Percentiles rank a stretch among this genome's conserved stretches.
These are phyloP conservation scores for Coreius guichenoti DNA, from an alignment of 2,797 vertebrate species.

Conservation along the genomic window DNA sequence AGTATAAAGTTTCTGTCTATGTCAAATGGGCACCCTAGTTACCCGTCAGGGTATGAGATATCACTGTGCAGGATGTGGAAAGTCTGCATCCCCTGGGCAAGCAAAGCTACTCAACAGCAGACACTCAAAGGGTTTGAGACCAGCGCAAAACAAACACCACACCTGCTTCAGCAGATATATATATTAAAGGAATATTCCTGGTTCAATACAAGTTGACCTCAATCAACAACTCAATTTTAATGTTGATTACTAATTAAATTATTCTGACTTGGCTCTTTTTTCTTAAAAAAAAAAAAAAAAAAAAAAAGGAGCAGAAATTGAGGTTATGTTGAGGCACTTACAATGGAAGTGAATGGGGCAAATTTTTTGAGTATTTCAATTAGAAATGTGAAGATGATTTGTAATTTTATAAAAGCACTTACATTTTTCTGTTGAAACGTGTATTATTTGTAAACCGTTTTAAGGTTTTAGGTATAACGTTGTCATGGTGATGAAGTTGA, in stretches of 20 bases:
- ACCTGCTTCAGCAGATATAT: background rate
- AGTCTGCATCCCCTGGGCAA: slow-evolving; percentile 51
- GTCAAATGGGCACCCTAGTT: slow-evolving; percentile 50
- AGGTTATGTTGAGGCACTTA: background rate
- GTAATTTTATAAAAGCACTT: background rate
- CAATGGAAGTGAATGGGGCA: background rate
- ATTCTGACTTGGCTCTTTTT: background rate
- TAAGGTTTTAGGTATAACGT: too few relatives aligned
- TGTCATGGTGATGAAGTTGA: background rate
- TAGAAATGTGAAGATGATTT: background rate
- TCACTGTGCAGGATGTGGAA: slow-evolving; percentile 51
- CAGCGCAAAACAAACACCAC: background rate
- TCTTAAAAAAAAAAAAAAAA: background rate
- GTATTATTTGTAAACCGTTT: background rate
- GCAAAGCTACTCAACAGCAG: slow-evolving; percentile 41
- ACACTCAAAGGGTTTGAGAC: slow-evolving; percentile 44
- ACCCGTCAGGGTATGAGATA: slow-evolving; percentile 52
- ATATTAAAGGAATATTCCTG: background rate
- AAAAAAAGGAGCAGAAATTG: too few relatives aligned
- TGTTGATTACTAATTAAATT: background rate
- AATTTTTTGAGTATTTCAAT: background rate
- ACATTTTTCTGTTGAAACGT: background rate
- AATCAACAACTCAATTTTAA: slow-evolving; percentile 1
- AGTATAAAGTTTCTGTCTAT: slow-evolving; percentile 49
- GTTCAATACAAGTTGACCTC: background rate